Base-by-base conservation (phyloP, 2,888 invertebrate genomes). In the Agrochola lychnidis region DNA sequence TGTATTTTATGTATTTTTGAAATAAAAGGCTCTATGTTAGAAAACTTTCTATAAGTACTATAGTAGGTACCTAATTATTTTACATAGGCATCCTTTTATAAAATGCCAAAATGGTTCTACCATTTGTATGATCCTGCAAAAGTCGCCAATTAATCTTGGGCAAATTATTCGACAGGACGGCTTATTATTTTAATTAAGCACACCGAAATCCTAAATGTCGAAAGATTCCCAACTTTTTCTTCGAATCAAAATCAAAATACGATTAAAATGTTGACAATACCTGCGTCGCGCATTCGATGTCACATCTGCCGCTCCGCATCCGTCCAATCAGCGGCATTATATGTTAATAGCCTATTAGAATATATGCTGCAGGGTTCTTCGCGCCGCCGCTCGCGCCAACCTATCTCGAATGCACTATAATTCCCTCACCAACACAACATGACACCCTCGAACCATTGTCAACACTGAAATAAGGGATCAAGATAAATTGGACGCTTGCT, bases 321-420 rank as follows among this genome's bases (percentile, higher is more conserved):
- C 95, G 95, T 96, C 97, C 97, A 97, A 97, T 97, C 97, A 97
- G 97, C 95, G 89, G 94, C 94, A 97, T 96, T 96, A 96, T 96
- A 97, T 97, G 96, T 96, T 96, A 96, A 97, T 96, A 95, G 95
- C 94, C 96, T 94, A 96, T 97, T 97, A 96, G 96, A 96, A 96
- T 96, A 96, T 94, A 94, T 93, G 91, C 93, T 90, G 92, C 93
- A 90, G 90, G 92, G 91, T 91, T 92, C 94, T 94, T 94, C 94
- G 94, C 94, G 92, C 94, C 92, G 93, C 89, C 89, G 88, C 89
- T 88, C 89, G 90, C 90, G 87, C 90, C 88, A 79, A 78, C 89
- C 89, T 92, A 93, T 93, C 93, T 90, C 87, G 66, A 87, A 90
- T 84, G 86, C 87, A 87, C 88, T 87, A 89, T 90, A 90, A 90